Evolutionary conservation across 2,797 vertebrate species (phyloP).

Genomic region (Gallinago stenura): DNA sequence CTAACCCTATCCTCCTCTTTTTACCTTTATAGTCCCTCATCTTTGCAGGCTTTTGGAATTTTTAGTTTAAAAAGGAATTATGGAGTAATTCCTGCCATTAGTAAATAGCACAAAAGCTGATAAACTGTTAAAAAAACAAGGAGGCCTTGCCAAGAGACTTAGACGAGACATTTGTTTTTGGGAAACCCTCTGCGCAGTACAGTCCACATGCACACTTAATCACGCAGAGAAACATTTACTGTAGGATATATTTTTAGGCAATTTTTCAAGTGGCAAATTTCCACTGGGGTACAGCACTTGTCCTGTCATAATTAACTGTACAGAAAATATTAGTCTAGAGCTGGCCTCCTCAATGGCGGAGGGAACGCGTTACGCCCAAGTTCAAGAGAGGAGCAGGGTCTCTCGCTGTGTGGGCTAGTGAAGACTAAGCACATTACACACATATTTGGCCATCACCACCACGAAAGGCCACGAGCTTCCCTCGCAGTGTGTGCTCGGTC

Average conservation of each 20-base stretch:
- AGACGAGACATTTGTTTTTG: slow-evolving; percentile 41
- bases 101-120: slow-evolving; percentile 55
- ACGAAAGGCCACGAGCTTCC: slow-evolving; percentile 39
- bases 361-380: slow-evolving; percentile 21
- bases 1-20: neutral
- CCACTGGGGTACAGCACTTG: slow-evolving; percentile 63
- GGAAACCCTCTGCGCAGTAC: slow-evolving; percentile 10
- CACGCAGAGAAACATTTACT: slow-evolving; percentile 56
- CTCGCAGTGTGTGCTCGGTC: neutral
- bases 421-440: slow-evolving; percentile 56
- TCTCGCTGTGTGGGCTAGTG: slow-evolving; percentile 70
- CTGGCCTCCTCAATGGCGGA: neutral
- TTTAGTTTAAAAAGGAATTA: neutral
- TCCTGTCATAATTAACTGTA: slow-evolving; percentile 61
- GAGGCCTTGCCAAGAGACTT: slow-evolving; percentile 46
- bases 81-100: neutral
- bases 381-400: slow-evolving; percentile 54
- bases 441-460: slow-evolving; percentile 65
- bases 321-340: slow-evolving; percentile 67
- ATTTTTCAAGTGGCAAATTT: slow-evolving; percentile 67
- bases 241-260: slow-evolving; percentile 66
- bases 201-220: slow-evolving; percentile 46
- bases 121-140: slow-evolving; percentile 52
- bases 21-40: neutral
- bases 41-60: neutral